Evolutionary conservation across 2,113 vertebrate genomes (phyloP).

Genomic region (Fulica atra): DNA sequence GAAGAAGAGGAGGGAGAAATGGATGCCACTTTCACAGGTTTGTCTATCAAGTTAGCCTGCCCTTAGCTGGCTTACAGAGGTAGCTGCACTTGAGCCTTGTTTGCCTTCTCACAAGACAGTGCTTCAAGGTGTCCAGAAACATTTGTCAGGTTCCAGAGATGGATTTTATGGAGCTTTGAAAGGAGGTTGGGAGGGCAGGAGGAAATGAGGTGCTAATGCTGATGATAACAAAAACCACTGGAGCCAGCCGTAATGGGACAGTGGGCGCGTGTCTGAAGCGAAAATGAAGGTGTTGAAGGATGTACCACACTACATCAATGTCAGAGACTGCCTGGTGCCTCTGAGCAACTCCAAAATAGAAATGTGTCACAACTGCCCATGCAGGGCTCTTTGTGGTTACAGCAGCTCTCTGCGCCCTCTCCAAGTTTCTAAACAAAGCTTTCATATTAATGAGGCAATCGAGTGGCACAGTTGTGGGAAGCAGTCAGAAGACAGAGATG

Average conservation of each 20-base stretch:
- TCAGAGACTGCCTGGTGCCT: not conserved
- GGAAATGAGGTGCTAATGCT: constrained; percentile 29
- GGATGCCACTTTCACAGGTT: not conserved
- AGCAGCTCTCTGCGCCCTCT: not conserved
- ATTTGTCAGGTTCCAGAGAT: not conserved
- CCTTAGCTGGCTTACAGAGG: not conserved
- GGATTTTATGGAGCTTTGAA: constrained; percentile 29
- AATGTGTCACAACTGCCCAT: fast-evolving
- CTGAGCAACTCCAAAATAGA: not conserved
- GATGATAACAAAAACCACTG: not conserved
- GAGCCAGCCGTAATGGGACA: not conserved
- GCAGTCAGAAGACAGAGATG: not conserved
- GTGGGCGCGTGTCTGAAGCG: not conserved
- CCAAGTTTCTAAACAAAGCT: not conserved
- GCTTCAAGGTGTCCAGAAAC: not conserved
- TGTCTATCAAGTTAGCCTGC: not conserved
- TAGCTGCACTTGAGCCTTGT: not conserved
- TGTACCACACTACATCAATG: not conserved
- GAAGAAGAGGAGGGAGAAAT: not conserved
- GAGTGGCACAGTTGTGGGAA: not conserved
- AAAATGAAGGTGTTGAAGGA: not conserved
- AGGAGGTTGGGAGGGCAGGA: not conserved
- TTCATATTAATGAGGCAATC: not conserved
- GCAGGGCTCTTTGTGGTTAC: not conserved
- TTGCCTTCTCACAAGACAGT: not conserved